Base-by-base conservation (phyloP, 37 sponge, comb jelly and placozoan genomes). In the Lycopodina hypogea region DNA sequence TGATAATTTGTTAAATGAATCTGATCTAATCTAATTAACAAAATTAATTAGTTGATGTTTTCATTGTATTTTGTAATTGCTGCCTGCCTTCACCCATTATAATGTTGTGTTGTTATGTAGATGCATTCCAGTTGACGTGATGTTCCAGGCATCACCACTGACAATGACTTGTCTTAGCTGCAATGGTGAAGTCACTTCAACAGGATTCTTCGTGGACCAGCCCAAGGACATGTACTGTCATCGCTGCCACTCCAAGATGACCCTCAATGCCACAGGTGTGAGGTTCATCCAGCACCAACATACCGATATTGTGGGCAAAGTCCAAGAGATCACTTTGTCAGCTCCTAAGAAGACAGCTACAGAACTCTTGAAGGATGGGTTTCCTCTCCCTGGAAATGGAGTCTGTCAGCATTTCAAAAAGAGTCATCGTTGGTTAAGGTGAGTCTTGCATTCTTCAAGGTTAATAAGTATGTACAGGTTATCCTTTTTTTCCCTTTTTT, bases 341-440 rank as follows among this genome's bases (percentile, higher is more conserved):
- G 21, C 24, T 22, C 9, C 45, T 1, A 70, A 22, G 45, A 70
- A 45, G 12, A 23, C 2, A 11, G 26, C 26, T 41, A 38, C 33
- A 23, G 36, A 21, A 4, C 3, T 65, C 36, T 32, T 89, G 1
- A 57, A 73, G 37, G 79, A 76, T 26, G 94, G 94, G 2, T 63
- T 71, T 23, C 90, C 94, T 29, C 81, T 93, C 2, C 94, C 94
- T 0, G 78, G 80, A 3, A 38, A 7, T 37, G 94, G 94, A 15
- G 77, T 87, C 15, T 93, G 94, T 76, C 36, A 58, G 1, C 94
- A 93, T 71, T 93, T 89, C 82, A 89, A 89, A 81, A 93, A 93
- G 73, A 89, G 90, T 36, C 64, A 81, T 70, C 73, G 94, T 0
- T 93, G 94, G 94, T 77, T 93, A 30, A 86, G 94, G 94, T 93